Evolutionary conservation across 1,140 invertebrate species (phyloP).

Genomic region (Lepidostoma basale): DNA sequence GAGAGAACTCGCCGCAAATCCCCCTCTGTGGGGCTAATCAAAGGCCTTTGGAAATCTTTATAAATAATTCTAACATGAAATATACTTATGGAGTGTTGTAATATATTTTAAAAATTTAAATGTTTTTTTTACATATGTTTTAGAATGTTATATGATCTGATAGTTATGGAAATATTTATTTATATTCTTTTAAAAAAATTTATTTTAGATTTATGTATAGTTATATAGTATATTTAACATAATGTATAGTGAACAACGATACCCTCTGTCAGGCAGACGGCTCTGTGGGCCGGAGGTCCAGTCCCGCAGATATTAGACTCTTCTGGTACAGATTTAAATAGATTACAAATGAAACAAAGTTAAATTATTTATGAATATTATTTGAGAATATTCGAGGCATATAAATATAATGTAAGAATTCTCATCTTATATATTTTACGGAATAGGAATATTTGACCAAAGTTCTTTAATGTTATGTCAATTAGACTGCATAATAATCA

Average conservation of each 20-base stretch:
- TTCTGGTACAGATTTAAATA: no score
- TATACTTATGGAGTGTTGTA: constrained; percentile 5
- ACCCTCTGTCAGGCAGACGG: no score
- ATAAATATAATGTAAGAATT: constrained; percentile 15
- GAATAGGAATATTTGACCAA: constrained; percentile 41
- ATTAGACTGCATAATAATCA: constrained; percentile 34
- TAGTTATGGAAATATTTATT: constrained; percentile 33
- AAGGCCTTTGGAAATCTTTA: constrained; percentile 60
- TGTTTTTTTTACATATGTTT: constrained; percentile 38
- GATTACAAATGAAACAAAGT: constrained; percentile 16
- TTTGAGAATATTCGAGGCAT: constrained; percentile 17
- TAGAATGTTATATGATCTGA: constrained; percentile 40
- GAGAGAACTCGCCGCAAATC: constrained; percentile 55
- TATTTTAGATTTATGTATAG: constrained; percentile 22
- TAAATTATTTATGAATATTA: constrained; percentile 6
- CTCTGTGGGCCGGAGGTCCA: no score
- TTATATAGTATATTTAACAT: no score
- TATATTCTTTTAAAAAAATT: constrained; percentile 12
- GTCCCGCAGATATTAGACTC: no score
- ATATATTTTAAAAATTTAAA: constrained; percentile 33
- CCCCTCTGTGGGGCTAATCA: constrained; percentile 58
- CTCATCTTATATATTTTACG: constrained; percentile 28
- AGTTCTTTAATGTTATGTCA: constrained; percentile 44
- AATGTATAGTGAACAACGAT: no score
- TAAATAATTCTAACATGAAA: constrained; percentile 12